Base-by-base conservation (phyloP, 2,113 vertebrate species). In the Nannobrachium achirus region DNA sequence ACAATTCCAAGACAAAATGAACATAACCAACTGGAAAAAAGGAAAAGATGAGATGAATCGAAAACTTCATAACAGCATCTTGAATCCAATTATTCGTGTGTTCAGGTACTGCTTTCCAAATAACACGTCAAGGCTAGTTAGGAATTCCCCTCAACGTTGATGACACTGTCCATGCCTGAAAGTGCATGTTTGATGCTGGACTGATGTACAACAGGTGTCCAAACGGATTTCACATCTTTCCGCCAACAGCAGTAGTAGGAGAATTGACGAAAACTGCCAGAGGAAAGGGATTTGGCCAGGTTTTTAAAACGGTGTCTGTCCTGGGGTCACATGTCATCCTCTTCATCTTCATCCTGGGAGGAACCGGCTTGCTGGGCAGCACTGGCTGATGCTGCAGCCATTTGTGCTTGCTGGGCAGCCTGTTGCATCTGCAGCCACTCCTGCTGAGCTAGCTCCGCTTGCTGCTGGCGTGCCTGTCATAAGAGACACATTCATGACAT, bases 351-450 rank as follows among this genome's bases (percentile, higher is more conserved):
- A 71, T 99, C 98, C 92, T 98, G 98, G 92, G 97, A 98, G 75
- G 97, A 99, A 45, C 96, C 93, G 42, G 97, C 93, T 84, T 99
- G 96, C 73, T 96, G 96, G 79, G 95, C 93, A 20, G 95, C 94
- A 58, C 95, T 96, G 85, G 96, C 95, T 46, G 98, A 97, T 41
- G 97, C 95, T 5, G 96, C 96, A 39, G 95, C 96, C 78, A 98
- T 93, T 90, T 99, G 97, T 11, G 97, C 97, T 89, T 98, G 97
- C 56, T 99, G 97, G 52, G 98, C 97, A 0, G 98, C 98, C 85
- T 99, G 97, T 80, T 99, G 98, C 97, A 99, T 98, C 91, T 98
- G 97, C 90, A 99, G 89, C 98, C 98, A 98, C 71, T 99, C 97
- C 89, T 99, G 97, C 83, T 98, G 98, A 25, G 97, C 98, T 18